Conservation (phyloP, 1,140 invertebrate genomes). For the Neodiprion pinetum region DNA sequence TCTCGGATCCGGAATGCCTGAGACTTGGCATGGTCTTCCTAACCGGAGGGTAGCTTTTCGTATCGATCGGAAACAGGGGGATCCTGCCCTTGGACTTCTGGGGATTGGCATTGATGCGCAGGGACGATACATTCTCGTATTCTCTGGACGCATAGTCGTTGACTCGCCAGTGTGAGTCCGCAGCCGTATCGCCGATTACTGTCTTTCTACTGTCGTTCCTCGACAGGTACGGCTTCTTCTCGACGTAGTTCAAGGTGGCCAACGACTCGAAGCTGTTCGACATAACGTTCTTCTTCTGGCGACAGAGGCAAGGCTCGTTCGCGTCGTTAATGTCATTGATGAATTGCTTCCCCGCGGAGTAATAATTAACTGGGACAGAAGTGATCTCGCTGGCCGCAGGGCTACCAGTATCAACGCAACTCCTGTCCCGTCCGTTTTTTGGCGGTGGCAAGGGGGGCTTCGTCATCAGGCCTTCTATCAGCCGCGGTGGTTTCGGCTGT, state of each 20-base stretch:
- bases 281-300: not conserved
- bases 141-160: not conserved
- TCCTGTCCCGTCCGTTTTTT: constrained; percentile 73
- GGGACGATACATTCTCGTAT: not conserved
- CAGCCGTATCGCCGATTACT: too few relatives aligned
- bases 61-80: not conserved
- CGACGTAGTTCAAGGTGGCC: not conserved
- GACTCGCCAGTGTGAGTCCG: too few relatives aligned
- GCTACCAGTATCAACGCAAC: constrained; percentile 53
- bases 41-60: not conserved
- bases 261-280: not conserved
- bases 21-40: not conserved
- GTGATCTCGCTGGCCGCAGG: constrained; percentile 54
- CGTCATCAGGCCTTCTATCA: constrained; percentile 50
- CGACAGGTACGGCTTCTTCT: not conserved
- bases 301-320: not conserved
- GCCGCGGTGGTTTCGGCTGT: constrained; percentile 65
- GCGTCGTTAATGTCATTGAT: not conserved
- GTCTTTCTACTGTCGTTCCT: not conserved
- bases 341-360: not conserved
- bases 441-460: constrained; percentile 54
- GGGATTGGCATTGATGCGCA: not conserved
- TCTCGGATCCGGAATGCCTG: not conserved
- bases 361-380: constrained; percentile 46
- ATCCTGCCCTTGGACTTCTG: not conserved